Conservation (phyloP, 2,888 invertebrate genomes). For the Enoplolaimus lenunculus region DNA sequence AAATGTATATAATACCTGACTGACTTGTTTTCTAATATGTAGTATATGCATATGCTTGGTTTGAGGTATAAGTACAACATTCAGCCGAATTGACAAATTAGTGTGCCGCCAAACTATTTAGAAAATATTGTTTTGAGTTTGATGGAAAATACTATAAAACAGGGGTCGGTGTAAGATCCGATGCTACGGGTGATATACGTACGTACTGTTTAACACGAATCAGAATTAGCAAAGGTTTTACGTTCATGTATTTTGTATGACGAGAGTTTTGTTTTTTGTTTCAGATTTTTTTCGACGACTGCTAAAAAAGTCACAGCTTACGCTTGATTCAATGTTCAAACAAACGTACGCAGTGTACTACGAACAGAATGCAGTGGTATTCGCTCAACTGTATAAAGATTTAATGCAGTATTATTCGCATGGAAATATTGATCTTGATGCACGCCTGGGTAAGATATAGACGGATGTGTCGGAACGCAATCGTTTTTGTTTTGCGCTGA, state of each 20-base stretch:
- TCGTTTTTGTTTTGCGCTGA: too few relatives aligned
- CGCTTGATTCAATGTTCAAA: slow-evolving; percentile 87
- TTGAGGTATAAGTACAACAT: too few relatives aligned
- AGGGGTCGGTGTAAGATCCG: not conserved
- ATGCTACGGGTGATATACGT: too few relatives aligned
- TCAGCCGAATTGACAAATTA: not conserved
- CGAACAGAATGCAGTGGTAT: slow-evolving; percentile 79
- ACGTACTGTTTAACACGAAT: too few relatives aligned
- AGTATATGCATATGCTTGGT: too few relatives aligned
- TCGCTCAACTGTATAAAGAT: slow-evolving; percentile 74
- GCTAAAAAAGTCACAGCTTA: slow-evolving; percentile 62
- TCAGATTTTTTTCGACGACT: slow-evolving; percentile 78
- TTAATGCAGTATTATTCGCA: slow-evolving; percentile 64
- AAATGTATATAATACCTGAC: too few relatives aligned
- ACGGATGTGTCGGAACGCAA: too few relatives aligned
- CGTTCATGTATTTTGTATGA: too few relatives aligned
- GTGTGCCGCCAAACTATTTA: not conserved
- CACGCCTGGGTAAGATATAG: not conserved
- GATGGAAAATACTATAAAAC: too few relatives aligned
- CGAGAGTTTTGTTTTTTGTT: slow-evolving; percentile 42
- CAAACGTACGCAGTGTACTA: slow-evolving; percentile 86
- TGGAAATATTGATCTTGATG: slow-evolving; percentile 6
- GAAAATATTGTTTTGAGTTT: too few relatives aligned
- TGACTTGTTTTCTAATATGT: too few relatives aligned
- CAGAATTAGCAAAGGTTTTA: too few relatives aligned